phyloP scores from a whole-genome alignment of 2,113 vertebrate genomes.

The Setophaga kirtlandii region DNA sequence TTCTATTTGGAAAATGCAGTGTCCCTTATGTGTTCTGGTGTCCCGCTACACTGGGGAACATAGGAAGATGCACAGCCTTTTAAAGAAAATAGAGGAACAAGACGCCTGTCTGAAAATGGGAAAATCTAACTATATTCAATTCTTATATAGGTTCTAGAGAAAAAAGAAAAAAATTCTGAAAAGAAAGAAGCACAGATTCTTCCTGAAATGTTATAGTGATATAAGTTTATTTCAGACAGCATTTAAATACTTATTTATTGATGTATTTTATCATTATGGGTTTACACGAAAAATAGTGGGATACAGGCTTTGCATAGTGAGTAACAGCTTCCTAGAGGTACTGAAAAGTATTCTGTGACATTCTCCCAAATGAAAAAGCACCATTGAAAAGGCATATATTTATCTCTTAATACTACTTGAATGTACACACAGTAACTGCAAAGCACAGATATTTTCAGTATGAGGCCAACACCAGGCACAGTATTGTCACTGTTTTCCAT shows the following conservation, averaged over 20 bases:
- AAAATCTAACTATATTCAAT: constrained; percentile 19
- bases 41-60: constrained; percentile 43
- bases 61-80: constrained; percentile 39
- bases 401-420: not conserved
- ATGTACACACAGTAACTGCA: not conserved
- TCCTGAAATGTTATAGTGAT: not conserved
- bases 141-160: constrained; percentile 63
- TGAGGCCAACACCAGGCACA: not conserved
- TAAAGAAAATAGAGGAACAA: constrained; percentile 52
- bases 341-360: constrained; percentile 3
- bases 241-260: constrained; percentile 17
- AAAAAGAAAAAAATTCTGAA: not conserved
- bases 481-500: not conserved
- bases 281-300: constrained; percentile 27
- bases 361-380: not conserved
- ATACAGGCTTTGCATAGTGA: constrained; percentile 14
- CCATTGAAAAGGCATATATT: constrained; percentile 13
- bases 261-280: not conserved
- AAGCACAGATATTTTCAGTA: not conserved
- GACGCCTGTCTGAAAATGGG: constrained; percentile 30
- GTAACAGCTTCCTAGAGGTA: constrained; percentile 4
- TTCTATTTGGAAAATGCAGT: constrained; percentile 61
- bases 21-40: constrained; percentile 60
- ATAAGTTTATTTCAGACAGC: constrained; percentile 43
- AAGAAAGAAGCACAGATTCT: constrained; percentile 52